Evolutionary conservation across 2,888 invertebrate species (phyloP), one percentile per base, ranked within the genome.

Genomic region (Xanthostigma xanthostigma): DNA sequence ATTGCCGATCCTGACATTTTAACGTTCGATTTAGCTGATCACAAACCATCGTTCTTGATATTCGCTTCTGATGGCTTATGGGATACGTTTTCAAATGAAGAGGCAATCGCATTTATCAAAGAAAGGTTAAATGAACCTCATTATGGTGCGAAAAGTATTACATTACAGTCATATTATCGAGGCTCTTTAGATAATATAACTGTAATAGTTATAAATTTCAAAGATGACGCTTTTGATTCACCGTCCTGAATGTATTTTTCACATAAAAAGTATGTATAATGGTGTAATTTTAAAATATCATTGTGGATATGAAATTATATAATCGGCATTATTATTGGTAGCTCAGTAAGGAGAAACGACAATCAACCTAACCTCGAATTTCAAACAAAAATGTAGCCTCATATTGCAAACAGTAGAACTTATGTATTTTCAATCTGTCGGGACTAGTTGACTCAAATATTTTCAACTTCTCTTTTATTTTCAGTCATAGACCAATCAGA

Each of bases 161-260:
- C 90, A 17, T 72, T 91, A 55, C 89, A 93, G 67, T 91, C 95
- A 11, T 92, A 88, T 66, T 84, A 88, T 61, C 79, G 90, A 58
- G 94, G 94, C 41, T 94, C 94, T 2, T 78, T 89, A 51, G 96
- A 96, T 71, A 96, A 96, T 68, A 93, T 96, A 51, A 93, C 94
- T 41, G 92, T 95, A 50, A 74, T 96, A 67, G 78, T 96, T 51
- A 85, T 94, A 51, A 84, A 88, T 67, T 84, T 93, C 60, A 72
- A 74, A 59, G 75, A 81, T 63, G 69, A 68, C 56, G 51, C 60
- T 55, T 56, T 58, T 47, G 54, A 59, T 51, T 55, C 51, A 39
- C n/a, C 12, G 38, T 27, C 27, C 27, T 27, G 27, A 27, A 27
- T 27, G 6, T 27, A 3, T 12, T 38, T 5, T 38, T 8, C 5